Conservation (phyloP, 2,888 invertebrate species). For the Polydrusus tereticollis region DNA sequence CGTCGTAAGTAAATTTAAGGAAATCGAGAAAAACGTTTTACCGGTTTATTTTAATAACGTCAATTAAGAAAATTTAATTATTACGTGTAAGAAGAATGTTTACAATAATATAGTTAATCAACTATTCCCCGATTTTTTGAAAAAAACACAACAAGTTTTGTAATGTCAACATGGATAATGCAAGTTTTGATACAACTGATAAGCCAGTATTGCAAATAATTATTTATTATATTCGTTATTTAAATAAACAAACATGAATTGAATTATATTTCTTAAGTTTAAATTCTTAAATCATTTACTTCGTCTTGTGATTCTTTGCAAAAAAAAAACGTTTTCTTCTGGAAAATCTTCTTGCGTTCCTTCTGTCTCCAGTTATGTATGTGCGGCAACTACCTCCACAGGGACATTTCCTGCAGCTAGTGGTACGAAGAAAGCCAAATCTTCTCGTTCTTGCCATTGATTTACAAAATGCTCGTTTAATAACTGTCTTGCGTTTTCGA, state of each 20-base stretch:
- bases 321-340: too few relatives aligned
- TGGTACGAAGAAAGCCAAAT: background rate
- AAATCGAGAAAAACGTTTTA: background rate
- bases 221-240: background rate
- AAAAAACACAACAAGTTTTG: too few relatives aligned
- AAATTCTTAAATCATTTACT: background rate
- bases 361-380: background rate
- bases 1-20: conserved; percentile 26
- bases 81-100: background rate
- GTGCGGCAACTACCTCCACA: background rate
- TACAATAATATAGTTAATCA: background rate
- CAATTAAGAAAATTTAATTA: background rate
- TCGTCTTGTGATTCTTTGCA: too few relatives aligned
- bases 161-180: too few relatives aligned
- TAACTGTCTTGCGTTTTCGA: too few relatives aligned
- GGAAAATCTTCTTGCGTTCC: background rate
- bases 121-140: background rate
- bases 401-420: background rate
- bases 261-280: background rate
- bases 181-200: too few relatives aligned
- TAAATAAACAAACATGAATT: background rate
- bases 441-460: background rate
- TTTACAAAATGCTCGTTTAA: background rate
- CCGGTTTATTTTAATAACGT: conserved; percentile 1
- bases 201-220: background rate